These are phyloP conservation scores for Endomychus coccineus DNA, from an alignment of 2,888 invertebrate genomes.

Conservation along the genomic window DNA sequence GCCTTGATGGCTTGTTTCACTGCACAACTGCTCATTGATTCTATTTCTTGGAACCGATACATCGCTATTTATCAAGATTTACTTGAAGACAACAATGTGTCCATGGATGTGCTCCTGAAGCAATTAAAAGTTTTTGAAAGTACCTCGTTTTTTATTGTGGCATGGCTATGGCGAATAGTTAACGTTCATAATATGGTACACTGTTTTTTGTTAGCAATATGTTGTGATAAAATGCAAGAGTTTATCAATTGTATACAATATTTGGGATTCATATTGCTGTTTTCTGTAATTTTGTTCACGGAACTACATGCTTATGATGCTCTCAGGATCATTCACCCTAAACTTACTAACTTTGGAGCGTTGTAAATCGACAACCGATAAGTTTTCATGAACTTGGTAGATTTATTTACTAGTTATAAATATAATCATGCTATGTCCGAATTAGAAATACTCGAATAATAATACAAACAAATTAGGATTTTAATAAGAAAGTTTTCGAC, in stretches of 20 bases:
- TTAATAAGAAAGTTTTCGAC: too few relatives aligned
- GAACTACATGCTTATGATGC: constrained; percentile 64
- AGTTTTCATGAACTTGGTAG: too few relatives aligned
- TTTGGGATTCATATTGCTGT: constrained; percentile 60
- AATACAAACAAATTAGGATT: too few relatives aligned
- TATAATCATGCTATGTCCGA: too few relatives aligned
- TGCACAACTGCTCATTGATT: constrained; percentile 66
- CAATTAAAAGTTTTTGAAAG: constrained; percentile 60
- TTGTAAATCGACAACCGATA: too few relatives aligned
- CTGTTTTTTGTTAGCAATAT: constrained; percentile 65
- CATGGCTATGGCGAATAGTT: constrained; percentile 68
- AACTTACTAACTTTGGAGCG: too few relatives aligned
- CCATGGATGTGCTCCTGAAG: constrained; percentile 47
- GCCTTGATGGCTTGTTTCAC: constrained; percentile 59
- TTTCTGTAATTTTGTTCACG: constrained; percentile 60
- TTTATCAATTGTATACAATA: constrained; percentile 65
- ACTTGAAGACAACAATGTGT: constrained; percentile 56
- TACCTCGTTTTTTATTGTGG: constrained; percentile 65
- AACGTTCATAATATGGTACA: constrained; percentile 75
- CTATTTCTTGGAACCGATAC: constrained; percentile 77
- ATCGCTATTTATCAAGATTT: constrained; percentile 72
- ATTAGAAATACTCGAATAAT: too few relatives aligned
- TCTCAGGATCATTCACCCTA: too few relatives aligned
- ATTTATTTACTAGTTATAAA: too few relatives aligned
- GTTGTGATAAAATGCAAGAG: constrained; percentile 75